Percentiles rank a stretch among this genome's conserved stretches.
Evolutionary conservation across 2,888 invertebrate genomes (phyloP).

Genomic region (Ferdinandea cuprea): DNA sequence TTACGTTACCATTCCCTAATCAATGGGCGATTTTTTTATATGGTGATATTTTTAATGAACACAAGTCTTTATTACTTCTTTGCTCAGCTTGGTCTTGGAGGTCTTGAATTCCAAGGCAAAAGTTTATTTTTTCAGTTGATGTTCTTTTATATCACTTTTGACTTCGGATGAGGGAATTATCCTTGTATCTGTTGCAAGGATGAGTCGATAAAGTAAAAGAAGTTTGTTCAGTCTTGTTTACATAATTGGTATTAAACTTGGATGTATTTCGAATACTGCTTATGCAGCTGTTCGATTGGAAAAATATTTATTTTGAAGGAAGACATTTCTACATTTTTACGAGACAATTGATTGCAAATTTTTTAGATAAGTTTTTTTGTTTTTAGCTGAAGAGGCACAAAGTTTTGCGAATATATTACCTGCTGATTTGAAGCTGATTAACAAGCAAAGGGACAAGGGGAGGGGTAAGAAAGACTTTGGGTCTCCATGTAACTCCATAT

Average conservation of each 20-base stretch:
- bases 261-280: not conserved
- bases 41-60: constrained; percentile 50
- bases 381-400: too few relatives aligned
- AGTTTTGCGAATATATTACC: too few relatives aligned
- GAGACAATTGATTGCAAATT: too few relatives aligned
- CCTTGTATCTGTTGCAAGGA: not conserved
- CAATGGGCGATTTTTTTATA: constrained; percentile 59
- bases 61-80: constrained; percentile 39
- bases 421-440: too few relatives aligned
- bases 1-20: constrained; percentile 42
- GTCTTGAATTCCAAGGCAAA: not conserved
- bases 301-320: not conserved
- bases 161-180: constrained; percentile 23
- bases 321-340: too few relatives aligned
- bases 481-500: too few relatives aligned
- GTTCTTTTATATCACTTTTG: constrained; percentile 37
- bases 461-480: too few relatives aligned
- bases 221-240: not conserved
- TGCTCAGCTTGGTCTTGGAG: too few relatives aligned
- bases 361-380: too few relatives aligned
- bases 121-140: not conserved
- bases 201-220: not conserved
- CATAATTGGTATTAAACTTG: not conserved
- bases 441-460: too few relatives aligned
- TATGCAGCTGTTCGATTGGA: not conserved